phyloP scores from a whole-genome alignment of 2,888 invertebrate species.

The Parnassius orleans region DNA sequence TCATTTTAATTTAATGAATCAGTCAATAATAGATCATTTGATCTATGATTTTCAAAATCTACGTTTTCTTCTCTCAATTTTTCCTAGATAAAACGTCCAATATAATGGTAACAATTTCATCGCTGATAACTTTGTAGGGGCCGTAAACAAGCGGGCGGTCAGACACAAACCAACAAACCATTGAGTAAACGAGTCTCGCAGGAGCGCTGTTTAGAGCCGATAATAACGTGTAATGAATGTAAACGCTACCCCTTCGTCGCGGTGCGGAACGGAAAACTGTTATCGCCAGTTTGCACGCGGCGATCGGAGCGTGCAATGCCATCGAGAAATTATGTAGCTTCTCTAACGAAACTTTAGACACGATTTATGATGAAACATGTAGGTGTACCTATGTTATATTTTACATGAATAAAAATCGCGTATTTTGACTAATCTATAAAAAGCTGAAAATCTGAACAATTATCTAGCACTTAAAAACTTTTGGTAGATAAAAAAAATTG shows the following conservation, averaged over 20 bases:
- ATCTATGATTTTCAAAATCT: too few species aligned
- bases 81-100: constrained; percentile 9
- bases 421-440: too few species aligned
- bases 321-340: constrained; percentile 15
- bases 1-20: too few species aligned
- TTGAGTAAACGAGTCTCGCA: constrained; percentile 61
- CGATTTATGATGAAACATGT: not conserved
- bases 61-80: too few species aligned
- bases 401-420: not conserved
- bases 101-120: constrained; percentile 24
- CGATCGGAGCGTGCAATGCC: constrained; percentile 11
- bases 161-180: constrained; percentile 59
- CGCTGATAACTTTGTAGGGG: constrained; percentile 21
- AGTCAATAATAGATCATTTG: too few species aligned
- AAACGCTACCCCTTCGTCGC: constrained; percentile 52
- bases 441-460: too few species aligned
- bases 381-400: too few species aligned
- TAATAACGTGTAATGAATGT: constrained; percentile 75
- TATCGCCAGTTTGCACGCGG: constrained; percentile 67
- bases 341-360: constrained; percentile 6
- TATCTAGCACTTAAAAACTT: too few species aligned
- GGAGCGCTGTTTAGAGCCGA: constrained; percentile 67
- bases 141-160: constrained; percentile 43
- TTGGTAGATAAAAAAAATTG: too few species aligned
- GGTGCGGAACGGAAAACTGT: constrained; percentile 61